A percentile compares a stretch with the other conserved stretches of the same genome.
phyloP scores from a whole-genome alignment of 2,113 vertebrate species.

The Urocolius indicus region DNA sequence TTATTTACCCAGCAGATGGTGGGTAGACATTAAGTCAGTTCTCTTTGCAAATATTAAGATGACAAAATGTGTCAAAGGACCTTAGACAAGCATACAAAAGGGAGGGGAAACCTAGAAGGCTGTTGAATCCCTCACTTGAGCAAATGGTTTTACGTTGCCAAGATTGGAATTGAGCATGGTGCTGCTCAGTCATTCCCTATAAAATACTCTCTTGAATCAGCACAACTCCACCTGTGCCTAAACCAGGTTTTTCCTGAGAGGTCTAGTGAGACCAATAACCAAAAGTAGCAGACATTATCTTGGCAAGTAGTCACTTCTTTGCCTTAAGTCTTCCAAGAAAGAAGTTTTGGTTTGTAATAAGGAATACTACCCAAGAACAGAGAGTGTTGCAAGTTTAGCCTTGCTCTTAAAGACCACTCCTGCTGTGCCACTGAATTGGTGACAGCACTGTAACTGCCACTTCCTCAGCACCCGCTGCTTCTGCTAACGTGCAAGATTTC shows the following conservation, averaged over 20 bases:
- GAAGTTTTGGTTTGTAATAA: background rate
- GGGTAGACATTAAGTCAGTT: background rate
- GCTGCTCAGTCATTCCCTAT: background rate
- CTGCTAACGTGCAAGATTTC: background rate
- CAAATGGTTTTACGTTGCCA: background rate
- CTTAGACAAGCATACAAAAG: background rate
- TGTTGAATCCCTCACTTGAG: background rate
- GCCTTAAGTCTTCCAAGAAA: slow-evolving; percentile 3
- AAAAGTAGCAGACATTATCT: background rate
- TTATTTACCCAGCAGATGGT: background rate
- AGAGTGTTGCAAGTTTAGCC: background rate
- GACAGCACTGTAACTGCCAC: background rate
- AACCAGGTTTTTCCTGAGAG: background rate
- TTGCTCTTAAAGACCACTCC: background rate
- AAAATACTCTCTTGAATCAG: background rate
- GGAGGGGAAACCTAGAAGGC: background rate
- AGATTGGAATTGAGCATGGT: background rate
- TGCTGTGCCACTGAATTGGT: slow-evolving; percentile 22
- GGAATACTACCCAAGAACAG: background rate
- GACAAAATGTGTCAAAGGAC: background rate
- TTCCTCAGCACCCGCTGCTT: background rate
- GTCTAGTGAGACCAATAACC: background rate
- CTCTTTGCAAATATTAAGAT: background rate
- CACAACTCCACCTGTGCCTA: background rate
- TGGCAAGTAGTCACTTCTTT: background rate